These are phyloP conservation scores for Xanthorhoe designata DNA, from an alignment of 2,888 invertebrate species.

Conservation along the genomic window DNA sequence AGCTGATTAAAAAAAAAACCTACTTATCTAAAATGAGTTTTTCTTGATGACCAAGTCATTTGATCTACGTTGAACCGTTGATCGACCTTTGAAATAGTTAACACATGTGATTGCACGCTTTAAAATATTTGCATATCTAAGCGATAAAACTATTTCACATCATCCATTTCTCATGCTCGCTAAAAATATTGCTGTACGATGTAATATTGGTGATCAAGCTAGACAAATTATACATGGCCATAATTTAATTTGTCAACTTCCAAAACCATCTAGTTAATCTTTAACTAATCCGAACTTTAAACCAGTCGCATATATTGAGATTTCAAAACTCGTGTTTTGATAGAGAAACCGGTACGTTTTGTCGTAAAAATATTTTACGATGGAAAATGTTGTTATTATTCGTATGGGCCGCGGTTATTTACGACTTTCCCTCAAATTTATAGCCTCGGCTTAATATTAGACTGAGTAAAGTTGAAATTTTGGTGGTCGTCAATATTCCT, in stretches of 20 bases:
- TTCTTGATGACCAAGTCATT: too few species aligned
- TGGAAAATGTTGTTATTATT: slow-evolving; percentile 68
- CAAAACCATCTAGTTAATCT: slow-evolving; percentile 31
- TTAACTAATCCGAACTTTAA: slow-evolving; percentile 37
- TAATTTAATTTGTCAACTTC: slow-evolving; percentile 37
- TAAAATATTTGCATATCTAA: too few species aligned
- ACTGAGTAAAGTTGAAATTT: slow-evolving; percentile 40
- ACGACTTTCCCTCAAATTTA: slow-evolving; percentile 69
- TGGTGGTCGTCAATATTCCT: slow-evolving; percentile 25
- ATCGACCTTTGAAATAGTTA: too few species aligned
- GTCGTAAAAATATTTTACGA: slow-evolving; percentile 76
- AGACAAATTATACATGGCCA: slow-evolving; percentile 15
- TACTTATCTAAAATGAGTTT: too few species aligned
- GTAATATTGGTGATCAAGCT: slow-evolving; percentile 31
- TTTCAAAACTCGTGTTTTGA: slow-evolving; percentile 62
- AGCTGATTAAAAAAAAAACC: too few species aligned
- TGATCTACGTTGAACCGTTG: too few species aligned
- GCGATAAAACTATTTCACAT: not conserved
- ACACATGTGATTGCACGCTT: too few species aligned
- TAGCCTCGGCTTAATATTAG: slow-evolving; percentile 41
- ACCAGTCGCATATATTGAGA: slow-evolving; percentile 51
- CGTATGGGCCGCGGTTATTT: slow-evolving; percentile 66
- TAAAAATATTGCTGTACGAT: slow-evolving; percentile 16
- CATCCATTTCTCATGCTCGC: not conserved
- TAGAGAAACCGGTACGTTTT: slow-evolving; percentile 62